phyloP scores from a whole-genome alignment of 1,140 invertebrate genomes.

The Zaprionus capensis region DNA sequence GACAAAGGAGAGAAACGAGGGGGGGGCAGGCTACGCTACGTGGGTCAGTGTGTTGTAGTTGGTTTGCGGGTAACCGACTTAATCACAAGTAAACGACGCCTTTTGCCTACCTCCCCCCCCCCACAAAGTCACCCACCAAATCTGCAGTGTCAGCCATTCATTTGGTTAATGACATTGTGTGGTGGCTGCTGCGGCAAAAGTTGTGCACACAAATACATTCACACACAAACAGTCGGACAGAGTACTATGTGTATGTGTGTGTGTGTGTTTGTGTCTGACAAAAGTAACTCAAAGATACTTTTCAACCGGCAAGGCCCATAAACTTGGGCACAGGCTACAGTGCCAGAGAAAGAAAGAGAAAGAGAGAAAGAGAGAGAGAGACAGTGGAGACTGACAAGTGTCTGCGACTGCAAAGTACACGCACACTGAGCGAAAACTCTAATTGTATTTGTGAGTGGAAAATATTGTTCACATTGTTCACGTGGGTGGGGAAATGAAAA shows the following conservation, averaged over 20 bases:
- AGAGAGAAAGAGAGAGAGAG: not conserved
- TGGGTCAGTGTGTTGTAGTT: not conserved
- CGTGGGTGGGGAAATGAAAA: not conserved
- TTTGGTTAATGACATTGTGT: constrained; percentile 81
- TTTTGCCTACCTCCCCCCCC: not conserved
- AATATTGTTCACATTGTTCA: not conserved
- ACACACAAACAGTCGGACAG: constrained; percentile 23
- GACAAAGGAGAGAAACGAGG: not conserved
- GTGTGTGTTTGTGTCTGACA: not conserved
- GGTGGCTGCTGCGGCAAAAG: constrained; percentile 77
- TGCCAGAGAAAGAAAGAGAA: not conserved
- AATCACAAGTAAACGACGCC: constrained; percentile 77
- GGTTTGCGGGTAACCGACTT: constrained; percentile 61
- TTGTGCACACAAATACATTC: constrained; percentile 42
- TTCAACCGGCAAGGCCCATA: constrained; percentile 18
- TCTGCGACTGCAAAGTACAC: not conserved
- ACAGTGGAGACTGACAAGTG: constrained; percentile 27
- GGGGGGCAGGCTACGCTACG: no score
- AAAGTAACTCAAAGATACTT: constrained; percentile 70
- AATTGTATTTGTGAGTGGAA: not conserved
- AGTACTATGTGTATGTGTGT: not conserved
- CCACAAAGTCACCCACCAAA: constrained; percentile 37
- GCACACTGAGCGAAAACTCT: not conserved
- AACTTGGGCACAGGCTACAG: not conserved
- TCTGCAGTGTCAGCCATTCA: constrained; percentile 80